Percentiles rank a stretch among this genome's conserved stretches.
These are phyloP conservation scores for Corythornis leucogaster DNA, from an alignment of 2,797 vertebrate species.

Conservation along the genomic window DNA sequence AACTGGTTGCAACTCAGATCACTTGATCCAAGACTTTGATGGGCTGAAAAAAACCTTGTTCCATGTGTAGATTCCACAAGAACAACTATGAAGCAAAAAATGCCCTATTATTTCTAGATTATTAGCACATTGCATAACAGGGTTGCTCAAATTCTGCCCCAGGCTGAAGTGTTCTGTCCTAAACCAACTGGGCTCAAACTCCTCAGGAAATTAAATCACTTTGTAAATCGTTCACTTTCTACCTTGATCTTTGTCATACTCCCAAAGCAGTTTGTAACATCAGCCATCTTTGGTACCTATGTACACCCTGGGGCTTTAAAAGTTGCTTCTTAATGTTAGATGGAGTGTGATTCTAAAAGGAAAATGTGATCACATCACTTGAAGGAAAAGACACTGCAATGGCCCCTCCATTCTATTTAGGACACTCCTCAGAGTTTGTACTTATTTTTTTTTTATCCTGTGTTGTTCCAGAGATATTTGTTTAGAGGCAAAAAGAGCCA, in stretches of 20 bases:
- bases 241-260: neutral
- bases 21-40: neutral
- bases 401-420: neutral
- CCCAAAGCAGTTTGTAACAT: neutral
- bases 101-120: neutral
- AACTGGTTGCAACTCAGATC: neutral
- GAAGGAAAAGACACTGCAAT: neutral
- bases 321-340: neutral
- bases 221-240: neutral
- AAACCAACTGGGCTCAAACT: neutral
- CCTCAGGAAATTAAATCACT: neutral
- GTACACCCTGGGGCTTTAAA: neutral
- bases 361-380: neutral
- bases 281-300: neutral
- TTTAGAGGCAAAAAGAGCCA: neutral
- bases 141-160: neutral
- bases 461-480: neutral
- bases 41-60: neutral
- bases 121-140: neutral
- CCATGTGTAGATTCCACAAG: neutral
- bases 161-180: neutral
- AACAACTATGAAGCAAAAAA: neutral
- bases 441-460: neutral
- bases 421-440: neutral
- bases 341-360: neutral